Conservation (phyloP, 2,888 invertebrate genomes). For the Sarcophaga rosellei region DNA sequence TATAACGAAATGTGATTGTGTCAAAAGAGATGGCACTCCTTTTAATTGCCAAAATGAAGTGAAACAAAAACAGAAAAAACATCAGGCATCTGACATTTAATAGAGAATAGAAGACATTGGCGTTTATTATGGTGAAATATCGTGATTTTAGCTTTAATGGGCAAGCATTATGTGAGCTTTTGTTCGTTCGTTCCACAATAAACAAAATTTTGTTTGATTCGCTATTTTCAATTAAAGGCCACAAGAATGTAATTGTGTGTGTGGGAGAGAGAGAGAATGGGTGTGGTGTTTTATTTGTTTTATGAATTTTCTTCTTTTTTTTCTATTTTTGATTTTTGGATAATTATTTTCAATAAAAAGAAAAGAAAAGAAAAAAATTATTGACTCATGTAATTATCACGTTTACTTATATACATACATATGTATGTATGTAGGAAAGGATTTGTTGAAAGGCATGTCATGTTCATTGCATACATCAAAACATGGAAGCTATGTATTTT, state of each 20-base stretch:
- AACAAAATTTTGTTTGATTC: conserved; percentile 10
- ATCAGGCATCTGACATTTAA: conserved; percentile 32
- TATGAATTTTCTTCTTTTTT: not conserved
- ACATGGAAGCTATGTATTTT: too few species aligned
- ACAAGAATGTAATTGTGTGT: not conserved
- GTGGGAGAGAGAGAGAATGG: not conserved
- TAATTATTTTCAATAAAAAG: too few species aligned
- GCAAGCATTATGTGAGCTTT: not conserved
- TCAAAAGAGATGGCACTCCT: conserved; percentile 54
- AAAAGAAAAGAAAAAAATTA: too few species aligned
- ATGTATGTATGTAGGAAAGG: too few species aligned
- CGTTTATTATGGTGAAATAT: not conserved
- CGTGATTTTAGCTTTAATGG: conserved; percentile 33
- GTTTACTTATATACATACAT: too few species aligned
- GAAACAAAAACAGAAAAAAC: not conserved
- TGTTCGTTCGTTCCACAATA: not conserved
- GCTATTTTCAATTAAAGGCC: not conserved
- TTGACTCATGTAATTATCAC: too few species aligned
- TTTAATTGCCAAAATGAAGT: not conserved
- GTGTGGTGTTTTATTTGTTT: not conserved
- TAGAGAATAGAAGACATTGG: not conserved
- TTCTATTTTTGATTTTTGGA: not conserved
- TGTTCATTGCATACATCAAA: too few species aligned
- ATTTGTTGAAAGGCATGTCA: too few species aligned
- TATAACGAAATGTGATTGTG: conserved; percentile 25